A percentile compares a stretch with the other conserved stretches of the same genome.
Evolutionary conservation across 2,113 vertebrate genomes (phyloP).

Genomic region (Odobenus rosmarus): DNA sequence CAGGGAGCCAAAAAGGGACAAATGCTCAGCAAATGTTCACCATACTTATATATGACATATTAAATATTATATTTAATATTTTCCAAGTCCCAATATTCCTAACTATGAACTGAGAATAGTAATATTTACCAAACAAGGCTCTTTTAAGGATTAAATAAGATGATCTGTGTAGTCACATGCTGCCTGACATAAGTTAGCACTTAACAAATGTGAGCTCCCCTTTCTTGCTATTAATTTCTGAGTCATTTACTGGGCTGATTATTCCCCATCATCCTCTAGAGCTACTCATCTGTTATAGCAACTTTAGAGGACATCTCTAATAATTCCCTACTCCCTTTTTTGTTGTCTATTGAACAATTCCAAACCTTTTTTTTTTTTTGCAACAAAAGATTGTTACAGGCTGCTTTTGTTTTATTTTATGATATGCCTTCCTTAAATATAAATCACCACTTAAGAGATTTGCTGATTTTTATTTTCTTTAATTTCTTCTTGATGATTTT

Average conservation of each 20-base stretch:
- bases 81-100: slow-evolving; percentile 1
- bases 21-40: background rate
- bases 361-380: background rate
- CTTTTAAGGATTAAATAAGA: slow-evolving; percentile 23
- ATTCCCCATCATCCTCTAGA: background rate
- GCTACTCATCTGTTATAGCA: background rate
- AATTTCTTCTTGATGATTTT: slow-evolving; percentile 30
- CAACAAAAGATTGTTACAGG: background rate
- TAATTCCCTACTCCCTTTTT: background rate
- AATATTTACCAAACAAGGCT: slow-evolving; percentile 34
- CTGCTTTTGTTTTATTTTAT: slow-evolving; percentile 44
- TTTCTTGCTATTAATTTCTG: background rate
- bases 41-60: background rate
- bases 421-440: slow-evolving; percentile 31
- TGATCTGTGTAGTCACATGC: slow-evolving; percentile 13
- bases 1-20: background rate
- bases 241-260: background rate
- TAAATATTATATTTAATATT: background rate
- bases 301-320: background rate
- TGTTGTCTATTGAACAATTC: slow-evolving; percentile 9
- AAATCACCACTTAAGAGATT: background rate
- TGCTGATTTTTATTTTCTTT: slow-evolving; percentile 24
- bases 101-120: background rate
- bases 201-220: background rate
- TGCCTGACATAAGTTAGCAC: slow-evolving; percentile 1